Evolutionary conservation across 2,113 vertebrate genomes (phyloP), one percentile per base, ranked within the genome.

Genomic region (Cisticola juncidis): DNA sequence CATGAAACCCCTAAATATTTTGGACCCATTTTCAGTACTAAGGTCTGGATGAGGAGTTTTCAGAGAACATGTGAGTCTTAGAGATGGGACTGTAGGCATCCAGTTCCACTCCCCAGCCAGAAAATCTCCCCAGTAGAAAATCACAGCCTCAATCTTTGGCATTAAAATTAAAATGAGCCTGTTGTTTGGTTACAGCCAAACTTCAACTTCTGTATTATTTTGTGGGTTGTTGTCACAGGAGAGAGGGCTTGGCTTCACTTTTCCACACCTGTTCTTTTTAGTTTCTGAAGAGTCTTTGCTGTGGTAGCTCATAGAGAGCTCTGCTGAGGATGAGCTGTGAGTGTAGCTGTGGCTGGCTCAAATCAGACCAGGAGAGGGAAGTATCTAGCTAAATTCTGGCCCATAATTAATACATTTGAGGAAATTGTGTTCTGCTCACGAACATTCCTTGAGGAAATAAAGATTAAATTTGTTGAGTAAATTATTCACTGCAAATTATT

Each of bases 401-500:
- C 72, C 72, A 86, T 97, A 90, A 95, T 86, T 95, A 95, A 94
- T 92, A 91, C 35, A 79, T 84, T 79, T 76, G 77, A 95, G 92
- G 89, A 95, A 97, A 94, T 86, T 74, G 38, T 86, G 77, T 84
- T 92, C 91, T 76, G 57, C 61, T 94, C 60, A 36, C 33, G 83
- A 94, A 81, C 83, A 74, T 84, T 94, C 91, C 77, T 95, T 53
- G 61, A 96, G 95, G 92, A 96, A 95, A 94, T 92, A 95, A 91
- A 86, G 65, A 92, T 83, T 96, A 86, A 51, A 92, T 91, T 92
- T 94, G 29, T 88, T 84, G 84, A 89, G 91, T 94, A 94, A 96
- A 95, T 96, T 97, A 96, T 94, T 97, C 85, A 96, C 71, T 90
- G 71, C 86, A 92, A 94, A 92, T 94, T 93, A 92, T 78, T 95